These are phyloP conservation scores for Saccostrea echinata DNA, from an alignment of 1,140 invertebrate species.

Conservation along the genomic window DNA sequence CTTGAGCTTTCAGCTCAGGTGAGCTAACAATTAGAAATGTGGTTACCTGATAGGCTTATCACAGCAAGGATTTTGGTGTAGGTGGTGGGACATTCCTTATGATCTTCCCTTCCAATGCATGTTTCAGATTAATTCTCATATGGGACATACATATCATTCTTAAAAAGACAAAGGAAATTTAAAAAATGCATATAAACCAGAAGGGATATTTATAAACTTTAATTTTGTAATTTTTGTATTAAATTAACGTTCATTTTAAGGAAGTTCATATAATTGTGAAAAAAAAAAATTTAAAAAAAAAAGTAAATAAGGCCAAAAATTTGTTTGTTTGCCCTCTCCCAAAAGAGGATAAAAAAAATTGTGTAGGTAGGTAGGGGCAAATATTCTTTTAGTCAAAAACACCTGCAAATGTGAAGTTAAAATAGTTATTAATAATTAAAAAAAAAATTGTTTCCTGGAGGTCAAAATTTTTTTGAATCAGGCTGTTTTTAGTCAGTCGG, in stretches of 20 bases:
- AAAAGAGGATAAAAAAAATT: too few relatives aligned
- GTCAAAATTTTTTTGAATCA: too few relatives aligned
- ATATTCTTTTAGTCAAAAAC: too few relatives aligned
- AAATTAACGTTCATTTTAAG: background rate
- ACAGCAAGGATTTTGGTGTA: constrained; percentile 21
- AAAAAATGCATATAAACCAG: background rate
- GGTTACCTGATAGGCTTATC: constrained; percentile 2
- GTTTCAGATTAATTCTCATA: background rate
- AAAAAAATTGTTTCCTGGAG: too few relatives aligned
- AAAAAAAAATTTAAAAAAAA: background rate
- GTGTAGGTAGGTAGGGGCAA: too few relatives aligned
- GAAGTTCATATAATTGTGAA: background rate
- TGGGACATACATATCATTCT: constrained; percentile 15
- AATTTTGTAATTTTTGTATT: background rate
- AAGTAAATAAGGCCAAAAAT: background rate
- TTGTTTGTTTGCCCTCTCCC: too few relatives aligned
- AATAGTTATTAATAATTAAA: too few relatives aligned
- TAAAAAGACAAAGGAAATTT: background rate
- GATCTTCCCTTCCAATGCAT: constrained; percentile 3
- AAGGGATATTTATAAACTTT: background rate
- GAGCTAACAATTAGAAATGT: background rate
- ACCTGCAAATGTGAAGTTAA: too few relatives aligned
- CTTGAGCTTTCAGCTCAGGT: too few relatives aligned
- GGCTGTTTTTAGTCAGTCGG: too few relatives aligned
- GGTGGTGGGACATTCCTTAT: background rate